These are phyloP conservation scores for Mylabris sibirica DNA, from an alignment of 2,888 invertebrate genomes.

Conservation along the genomic window DNA sequence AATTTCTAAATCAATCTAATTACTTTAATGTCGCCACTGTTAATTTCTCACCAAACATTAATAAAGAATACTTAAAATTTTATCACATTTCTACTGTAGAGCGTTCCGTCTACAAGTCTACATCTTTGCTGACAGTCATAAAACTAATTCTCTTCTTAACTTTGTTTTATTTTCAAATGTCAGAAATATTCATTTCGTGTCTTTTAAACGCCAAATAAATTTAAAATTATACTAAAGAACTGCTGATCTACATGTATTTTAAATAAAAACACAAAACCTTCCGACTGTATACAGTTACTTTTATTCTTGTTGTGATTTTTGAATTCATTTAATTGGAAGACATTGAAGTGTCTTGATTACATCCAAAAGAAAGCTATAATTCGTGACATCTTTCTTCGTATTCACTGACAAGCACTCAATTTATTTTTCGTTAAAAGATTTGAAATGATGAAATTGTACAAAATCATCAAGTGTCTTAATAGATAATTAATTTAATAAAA, in stretches of 20 bases:
- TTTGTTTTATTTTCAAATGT: background rate
- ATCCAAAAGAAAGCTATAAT: background rate
- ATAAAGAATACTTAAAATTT: constrained; percentile 3
- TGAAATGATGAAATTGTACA: background rate
- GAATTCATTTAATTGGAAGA: background rate
- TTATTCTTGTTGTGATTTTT: background rate
- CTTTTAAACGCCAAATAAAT: constrained; percentile 2
- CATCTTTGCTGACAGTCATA: background rate
- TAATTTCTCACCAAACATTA: background rate
- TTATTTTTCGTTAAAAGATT: background rate
- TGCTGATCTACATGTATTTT: background rate
- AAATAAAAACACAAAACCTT: background rate
- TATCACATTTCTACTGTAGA: background rate
- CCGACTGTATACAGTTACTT: background rate
- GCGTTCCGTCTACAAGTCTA: background rate
- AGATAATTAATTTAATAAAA: background rate
- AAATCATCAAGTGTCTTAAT: background rate
- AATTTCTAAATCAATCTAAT: background rate
- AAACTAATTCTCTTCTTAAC: background rate
- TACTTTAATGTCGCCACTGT: background rate
- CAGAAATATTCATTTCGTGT: background rate
- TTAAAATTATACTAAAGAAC: background rate
- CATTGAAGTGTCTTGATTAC: background rate
- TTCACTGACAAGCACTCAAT: background rate
- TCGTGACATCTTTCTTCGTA: background rate